These are phyloP conservation scores for Lamellibrachia luymesi DNA, from an alignment of 1,140 invertebrate species.

Conservation along the genomic window DNA sequence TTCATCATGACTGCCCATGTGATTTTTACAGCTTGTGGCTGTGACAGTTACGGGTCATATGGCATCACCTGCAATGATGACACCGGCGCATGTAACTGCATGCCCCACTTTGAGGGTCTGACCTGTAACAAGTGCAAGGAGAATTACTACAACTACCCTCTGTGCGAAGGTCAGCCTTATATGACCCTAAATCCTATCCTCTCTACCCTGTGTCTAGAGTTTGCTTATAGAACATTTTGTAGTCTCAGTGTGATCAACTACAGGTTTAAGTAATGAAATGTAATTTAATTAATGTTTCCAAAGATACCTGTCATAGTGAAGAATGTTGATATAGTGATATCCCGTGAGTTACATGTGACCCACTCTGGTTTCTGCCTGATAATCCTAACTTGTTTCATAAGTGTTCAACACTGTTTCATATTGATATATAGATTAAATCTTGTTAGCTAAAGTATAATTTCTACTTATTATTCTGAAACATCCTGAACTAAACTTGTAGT, in stretches of 20 bases:
- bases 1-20: neutral
- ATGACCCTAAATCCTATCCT: neutral
- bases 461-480: neutral
- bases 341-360: too few species aligned
- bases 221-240: neutral
- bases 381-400: neutral
- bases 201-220: neutral
- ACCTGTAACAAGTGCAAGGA: slow-evolving; percentile 88
- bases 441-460: neutral
- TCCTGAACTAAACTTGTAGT: neutral
- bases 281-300: too few species aligned
- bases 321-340: neutral
- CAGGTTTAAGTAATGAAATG: neutral
- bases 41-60: slow-evolving; percentile 81
- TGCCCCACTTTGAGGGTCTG: slow-evolving; percentile 88
- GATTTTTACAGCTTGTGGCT: slow-evolving; percentile 77
- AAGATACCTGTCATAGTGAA: neutral
- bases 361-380: neutral
- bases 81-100: slow-evolving; percentile 85
- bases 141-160: slow-evolving; percentile 96
- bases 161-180: slow-evolving; percentile 73
- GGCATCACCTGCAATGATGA: slow-evolving; percentile 87
- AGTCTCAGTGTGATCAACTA: neutral
- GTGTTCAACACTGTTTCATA: neutral
- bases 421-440: neutral